Conservation (phyloP, 2,113 vertebrate species). For the Pantherophis guttatus region DNA sequence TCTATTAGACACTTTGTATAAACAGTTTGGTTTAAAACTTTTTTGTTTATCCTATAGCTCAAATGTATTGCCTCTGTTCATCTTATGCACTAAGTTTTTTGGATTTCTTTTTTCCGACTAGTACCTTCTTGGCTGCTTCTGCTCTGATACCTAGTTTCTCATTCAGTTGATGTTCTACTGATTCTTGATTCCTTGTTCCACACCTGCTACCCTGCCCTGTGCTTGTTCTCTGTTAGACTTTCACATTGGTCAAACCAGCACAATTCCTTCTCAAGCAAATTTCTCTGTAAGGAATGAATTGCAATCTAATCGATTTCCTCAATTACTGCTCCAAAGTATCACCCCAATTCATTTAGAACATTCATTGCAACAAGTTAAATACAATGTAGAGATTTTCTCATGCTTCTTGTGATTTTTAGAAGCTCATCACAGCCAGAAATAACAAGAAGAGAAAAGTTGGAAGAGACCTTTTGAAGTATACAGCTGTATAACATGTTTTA, state of each 20-base stretch:
- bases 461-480: not conserved
- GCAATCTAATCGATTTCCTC: not conserved
- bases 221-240: not conserved
- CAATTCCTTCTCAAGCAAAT: not conserved
- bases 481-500: not conserved
- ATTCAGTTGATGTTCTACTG: not conserved
- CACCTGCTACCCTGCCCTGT: not conserved
- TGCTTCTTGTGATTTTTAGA: not conserved
- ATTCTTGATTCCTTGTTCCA: not conserved
- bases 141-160: not conserved
- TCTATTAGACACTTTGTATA: not conserved
- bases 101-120: not conserved
- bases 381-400: not conserved
- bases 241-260: not conserved
- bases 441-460: not conserved
- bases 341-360: not conserved
- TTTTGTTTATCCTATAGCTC: not conserved
- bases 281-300: not conserved
- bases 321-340: not conserved
- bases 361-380: not conserved
- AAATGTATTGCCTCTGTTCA: not conserved
- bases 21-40: not conserved
- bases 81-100: not conserved
- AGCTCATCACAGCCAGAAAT: not conserved
- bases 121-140: not conserved